Percentiles rank a stretch among this genome's conserved stretches.
Evolutionary conservation across 2,113 vertebrate genomes (phyloP).

Genomic region (Ceyx melanurus): DNA sequence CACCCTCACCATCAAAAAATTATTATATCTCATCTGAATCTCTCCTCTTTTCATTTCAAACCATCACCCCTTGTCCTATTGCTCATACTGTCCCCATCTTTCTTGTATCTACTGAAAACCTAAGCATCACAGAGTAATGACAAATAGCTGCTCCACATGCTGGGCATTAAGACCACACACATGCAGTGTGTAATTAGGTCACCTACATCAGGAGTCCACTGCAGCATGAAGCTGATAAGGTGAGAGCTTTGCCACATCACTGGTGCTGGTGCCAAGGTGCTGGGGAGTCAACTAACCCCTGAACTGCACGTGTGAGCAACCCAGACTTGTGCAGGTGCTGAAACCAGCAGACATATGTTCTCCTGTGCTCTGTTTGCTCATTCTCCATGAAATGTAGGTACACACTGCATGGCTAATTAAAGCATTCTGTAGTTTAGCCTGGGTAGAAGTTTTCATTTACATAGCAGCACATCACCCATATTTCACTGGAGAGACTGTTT

Average conservation of each 20-base stretch:
- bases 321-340: background rate
- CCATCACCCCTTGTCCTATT: background rate
- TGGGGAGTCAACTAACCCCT: background rate
- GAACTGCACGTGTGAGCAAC: background rate
- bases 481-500: background rate
- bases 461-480: background rate
- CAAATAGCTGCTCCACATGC: background rate
- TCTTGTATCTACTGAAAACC: background rate
- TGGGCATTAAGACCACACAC: background rate
- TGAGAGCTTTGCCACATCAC: background rate
- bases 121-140: background rate
- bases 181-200: background rate
- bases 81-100: background rate
- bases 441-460: background rate
- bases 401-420: background rate
- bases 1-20: background rate
- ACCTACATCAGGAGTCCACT: background rate
- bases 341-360: background rate
- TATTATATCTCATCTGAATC: background rate
- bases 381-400: background rate
- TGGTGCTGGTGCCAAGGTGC: background rate
- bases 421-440: background rate
- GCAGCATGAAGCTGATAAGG: background rate
- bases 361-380: background rate
- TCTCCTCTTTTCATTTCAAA: background rate